Evolutionary conservation across 2,888 invertebrate genomes (phyloP).

Genomic region (Tetranychus truncatus): DNA sequence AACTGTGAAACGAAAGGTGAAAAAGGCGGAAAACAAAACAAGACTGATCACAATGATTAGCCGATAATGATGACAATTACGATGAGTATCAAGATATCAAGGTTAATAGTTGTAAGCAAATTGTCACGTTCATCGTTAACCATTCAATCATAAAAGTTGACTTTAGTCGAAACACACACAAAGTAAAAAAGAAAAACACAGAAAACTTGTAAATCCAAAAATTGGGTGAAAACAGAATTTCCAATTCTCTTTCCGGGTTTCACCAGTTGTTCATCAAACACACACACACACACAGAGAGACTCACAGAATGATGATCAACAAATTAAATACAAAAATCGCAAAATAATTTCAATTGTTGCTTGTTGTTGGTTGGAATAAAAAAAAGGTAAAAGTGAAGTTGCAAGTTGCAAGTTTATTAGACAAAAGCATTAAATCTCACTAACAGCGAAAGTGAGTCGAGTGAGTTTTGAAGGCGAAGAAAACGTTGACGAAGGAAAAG

Average conservation of each 20-base stretch:
- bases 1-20: too few relatives aligned
- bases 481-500: too few relatives aligned
- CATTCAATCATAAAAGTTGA: background rate
- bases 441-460: too few relatives aligned
- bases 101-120: background rate
- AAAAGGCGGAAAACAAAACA: too few relatives aligned
- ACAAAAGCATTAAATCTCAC: background rate
- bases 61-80: background rate
- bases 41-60: background rate
- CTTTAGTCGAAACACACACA: too few relatives aligned
- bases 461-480: too few relatives aligned
- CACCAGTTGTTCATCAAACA: too few relatives aligned
- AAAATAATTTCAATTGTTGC: background rate
- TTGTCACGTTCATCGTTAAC: background rate
- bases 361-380: background rate
- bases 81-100: background rate
- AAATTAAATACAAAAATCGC: background rate
- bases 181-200: background rate
- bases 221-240: background rate
- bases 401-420: background rate
- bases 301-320: background rate
- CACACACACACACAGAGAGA: too few relatives aligned
- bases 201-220: background rate
- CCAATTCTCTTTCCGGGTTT: too few relatives aligned
- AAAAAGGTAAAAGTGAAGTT: background rate